Conservation (phyloP, 30 jellyfish, hydroid and myxozoan genomes). For the Sanderia malayensis region DNA sequence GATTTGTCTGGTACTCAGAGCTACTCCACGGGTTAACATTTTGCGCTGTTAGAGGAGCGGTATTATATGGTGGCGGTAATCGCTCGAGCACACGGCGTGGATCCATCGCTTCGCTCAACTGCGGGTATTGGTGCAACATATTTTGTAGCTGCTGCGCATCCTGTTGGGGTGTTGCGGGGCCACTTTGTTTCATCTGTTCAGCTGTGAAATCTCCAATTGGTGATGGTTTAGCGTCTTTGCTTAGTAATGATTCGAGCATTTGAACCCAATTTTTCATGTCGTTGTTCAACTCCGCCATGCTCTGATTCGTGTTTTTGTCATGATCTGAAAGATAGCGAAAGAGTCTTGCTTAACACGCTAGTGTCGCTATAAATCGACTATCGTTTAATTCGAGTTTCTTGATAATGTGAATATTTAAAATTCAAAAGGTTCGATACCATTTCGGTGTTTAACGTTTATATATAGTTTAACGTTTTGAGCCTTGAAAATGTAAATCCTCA, state of each 20-base stretch:
- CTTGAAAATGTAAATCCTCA: too few species aligned
- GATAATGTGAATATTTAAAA: too few species aligned
- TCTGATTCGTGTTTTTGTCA: constrained; percentile 1
- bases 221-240: constrained; percentile 21
- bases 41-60: constrained; percentile 1
- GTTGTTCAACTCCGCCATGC: constrained; percentile 46
- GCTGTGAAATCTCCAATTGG: constrained; percentile 32
- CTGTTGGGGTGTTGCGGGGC: constrained; percentile 42
- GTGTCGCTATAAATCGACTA: too few species aligned
- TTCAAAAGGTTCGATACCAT: too few species aligned
- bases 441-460: too few species aligned
- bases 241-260: constrained; percentile 54
- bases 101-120: constrained; percentile 43
- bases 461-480: too few species aligned
- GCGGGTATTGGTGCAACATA: constrained; percentile 52
- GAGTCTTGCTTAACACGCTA: too few species aligned
- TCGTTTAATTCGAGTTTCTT: too few species aligned
- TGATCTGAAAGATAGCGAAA: constrained; percentile 28
- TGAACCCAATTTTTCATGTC: constrained; percentile 63
- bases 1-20: constrained; percentile 46
- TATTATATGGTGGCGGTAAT: constrained; percentile 20
- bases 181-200: constrained; percentile 34
- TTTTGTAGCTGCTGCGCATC: constrained; percentile 36
- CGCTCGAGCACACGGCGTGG: constrained; percentile 47
- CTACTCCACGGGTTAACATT: constrained; percentile 45